phyloP scores from a whole-genome alignment of 2,113 vertebrate genomes.

The Cyanocitta stelleri region DNA sequence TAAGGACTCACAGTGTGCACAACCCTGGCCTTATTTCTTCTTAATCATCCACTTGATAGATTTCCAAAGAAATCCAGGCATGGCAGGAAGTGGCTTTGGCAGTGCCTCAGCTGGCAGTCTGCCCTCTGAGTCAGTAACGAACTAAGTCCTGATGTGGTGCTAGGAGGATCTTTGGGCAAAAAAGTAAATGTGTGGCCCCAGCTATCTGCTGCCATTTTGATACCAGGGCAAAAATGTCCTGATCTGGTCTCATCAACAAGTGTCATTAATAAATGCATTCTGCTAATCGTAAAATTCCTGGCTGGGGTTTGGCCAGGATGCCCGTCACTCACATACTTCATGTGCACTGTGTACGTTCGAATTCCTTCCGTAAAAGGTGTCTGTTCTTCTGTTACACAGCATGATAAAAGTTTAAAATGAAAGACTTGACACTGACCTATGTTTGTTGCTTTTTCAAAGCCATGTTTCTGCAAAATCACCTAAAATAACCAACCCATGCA shows the following conservation, averaged over 20 bases:
- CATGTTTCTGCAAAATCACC: not conserved
- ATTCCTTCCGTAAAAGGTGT: not conserved
- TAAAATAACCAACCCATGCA: not conserved
- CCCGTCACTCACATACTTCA: not conserved
- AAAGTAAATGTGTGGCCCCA: not conserved
- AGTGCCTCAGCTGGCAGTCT: not conserved
- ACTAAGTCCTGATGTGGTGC: rapidly evolving
- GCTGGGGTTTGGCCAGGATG: not conserved
- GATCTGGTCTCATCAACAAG: not conserved
- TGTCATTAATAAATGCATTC: not conserved
- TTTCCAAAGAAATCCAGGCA: not conserved
- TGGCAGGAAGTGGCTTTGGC: conserved; percentile 34
- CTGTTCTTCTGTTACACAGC: not conserved
- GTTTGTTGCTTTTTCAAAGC: not conserved
- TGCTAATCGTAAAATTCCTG: not conserved
- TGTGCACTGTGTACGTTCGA: rapidly evolving
- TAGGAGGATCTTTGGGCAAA: not conserved
- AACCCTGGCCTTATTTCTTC: not conserved
- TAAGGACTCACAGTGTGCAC: not conserved
- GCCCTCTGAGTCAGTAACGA: not conserved
- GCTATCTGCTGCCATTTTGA: not conserved
- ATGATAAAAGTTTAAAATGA: not conserved
- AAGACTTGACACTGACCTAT: rapidly evolving
- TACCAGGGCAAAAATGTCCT: not conserved
- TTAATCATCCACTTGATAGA: not conserved